phyloP scores from a whole-genome alignment of 2,797 vertebrate species.

The Cuniculus paca region DNA sequence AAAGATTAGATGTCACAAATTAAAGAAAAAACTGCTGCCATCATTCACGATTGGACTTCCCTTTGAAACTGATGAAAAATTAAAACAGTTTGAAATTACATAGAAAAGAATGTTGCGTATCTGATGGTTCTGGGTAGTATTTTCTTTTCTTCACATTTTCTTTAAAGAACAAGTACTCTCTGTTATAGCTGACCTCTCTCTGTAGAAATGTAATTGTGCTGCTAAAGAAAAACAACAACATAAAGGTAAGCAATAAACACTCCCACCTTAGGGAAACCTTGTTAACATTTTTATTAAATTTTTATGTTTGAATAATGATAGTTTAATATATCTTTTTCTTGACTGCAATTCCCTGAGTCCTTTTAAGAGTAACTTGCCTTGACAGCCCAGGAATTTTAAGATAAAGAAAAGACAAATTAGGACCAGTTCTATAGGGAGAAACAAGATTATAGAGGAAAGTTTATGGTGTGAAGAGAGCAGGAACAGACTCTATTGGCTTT shows the following conservation, averaged over 20 bases:
- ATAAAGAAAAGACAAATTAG: slow-evolving; percentile 82
- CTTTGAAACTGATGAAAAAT: slow-evolving; percentile 58
- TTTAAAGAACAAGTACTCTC: slow-evolving; percentile 1
- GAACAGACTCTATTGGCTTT: not conserved
- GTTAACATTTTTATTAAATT: slow-evolving; percentile 85
- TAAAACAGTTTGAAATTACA: slow-evolving; percentile 66
- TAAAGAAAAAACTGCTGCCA: slow-evolving; percentile 68
- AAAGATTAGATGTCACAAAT: slow-evolving; percentile 80
- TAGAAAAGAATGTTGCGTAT: slow-evolving; percentile 2
- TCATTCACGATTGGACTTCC: slow-evolving; percentile 36
- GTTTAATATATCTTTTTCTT: slow-evolving; percentile 84
- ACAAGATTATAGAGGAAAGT: slow-evolving; percentile 17
- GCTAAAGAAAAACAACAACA: slow-evolving; percentile 76
- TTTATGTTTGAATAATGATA: slow-evolving; percentile 86
- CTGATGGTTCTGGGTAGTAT: not conserved
- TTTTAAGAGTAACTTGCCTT: slow-evolving; percentile 82
- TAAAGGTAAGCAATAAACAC: slow-evolving; percentile 77
- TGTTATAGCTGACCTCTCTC: slow-evolving; percentile 69
- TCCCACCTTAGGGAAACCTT: slow-evolving; percentile 79
- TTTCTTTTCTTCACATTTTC: not conserved
- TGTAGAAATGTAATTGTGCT: slow-evolving; percentile 79
- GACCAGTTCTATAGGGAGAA: slow-evolving; percentile 43
- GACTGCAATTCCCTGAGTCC: slow-evolving; percentile 79
- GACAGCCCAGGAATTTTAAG: slow-evolving; percentile 79
- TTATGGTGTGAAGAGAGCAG: not conserved